Percentiles rank a stretch among this genome's conserved stretches.
Evolutionary conservation across 1,140 invertebrate species (phyloP).

Genomic region (silkworm (Bombyx mori)): ASM3026992v2 NC_085125.1:14160001-14160500

Average conservation of each 20-base stretch:
- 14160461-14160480: slow-evolving; percentile 14
- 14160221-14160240: slow-evolving; percentile 10
- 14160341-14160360: slow-evolving; percentile 45
- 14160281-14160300: slow-evolving; percentile 51
- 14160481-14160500: slow-evolving; percentile 20
- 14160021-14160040: no score
- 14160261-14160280: slow-evolving; percentile 17
- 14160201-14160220: slow-evolving; percentile 4
- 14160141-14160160: no score
- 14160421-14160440: background rate
- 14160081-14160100: no score
- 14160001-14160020: no score
- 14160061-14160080: no score
- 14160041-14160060: no score
- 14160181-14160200: slow-evolving; percentile 2
- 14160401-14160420: slow-evolving; percentile 5
- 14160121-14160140: no score
- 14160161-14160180: background rate
- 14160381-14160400: slow-evolving; percentile 39
- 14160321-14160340: slow-evolving; percentile 49
- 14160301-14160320: slow-evolving; percentile 44
- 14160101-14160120: no score
- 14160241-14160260: slow-evolving; percentile 7
- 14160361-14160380: slow-evolving; percentile 54
- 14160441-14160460: slow-evolving; percentile 5